Percentiles rank a stretch among this genome's conserved stretches.
Evolutionary conservation across 2,797 vertebrate species (phyloP).

Genomic region (Scolopax rusticola): DNA sequence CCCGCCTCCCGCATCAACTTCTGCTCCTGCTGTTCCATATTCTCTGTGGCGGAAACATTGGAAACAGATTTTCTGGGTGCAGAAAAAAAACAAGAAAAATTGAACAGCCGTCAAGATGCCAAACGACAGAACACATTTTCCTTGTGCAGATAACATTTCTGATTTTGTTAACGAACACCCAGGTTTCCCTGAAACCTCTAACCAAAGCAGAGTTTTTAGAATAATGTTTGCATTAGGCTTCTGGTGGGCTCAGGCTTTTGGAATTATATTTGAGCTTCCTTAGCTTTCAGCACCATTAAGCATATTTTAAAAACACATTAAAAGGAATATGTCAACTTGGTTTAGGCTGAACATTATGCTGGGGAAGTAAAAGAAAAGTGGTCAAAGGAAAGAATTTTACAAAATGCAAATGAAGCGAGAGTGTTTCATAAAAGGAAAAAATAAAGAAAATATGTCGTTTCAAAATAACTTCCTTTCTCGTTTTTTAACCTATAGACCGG

Average conservation of each 20-base stretch:
- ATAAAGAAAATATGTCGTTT: not conserved
- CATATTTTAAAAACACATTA: constrained; percentile 62
- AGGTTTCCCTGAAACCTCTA: constrained; percentile 24
- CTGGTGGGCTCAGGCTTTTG: constrained; percentile 48
- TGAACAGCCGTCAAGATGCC: not conserved
- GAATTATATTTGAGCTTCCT: constrained; percentile 46
- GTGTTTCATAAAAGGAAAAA: not conserved
- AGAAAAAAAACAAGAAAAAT: not conserved
- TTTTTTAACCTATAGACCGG: not conserved
- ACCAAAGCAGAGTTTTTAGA: not conserved
- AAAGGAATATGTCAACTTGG: not conserved
- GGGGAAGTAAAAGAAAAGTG: not conserved
- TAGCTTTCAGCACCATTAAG: constrained; percentile 56
- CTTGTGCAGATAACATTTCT: not conserved
- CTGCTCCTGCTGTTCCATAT: constrained; percentile 51
- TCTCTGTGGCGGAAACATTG: constrained; percentile 59
- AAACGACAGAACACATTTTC: constrained; percentile 44
- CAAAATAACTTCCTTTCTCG: not conserved
- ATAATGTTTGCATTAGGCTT: constrained; percentile 60
- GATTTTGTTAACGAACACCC: constrained; percentile 1
- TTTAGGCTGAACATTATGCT: not conserved
- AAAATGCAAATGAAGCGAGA: not conserved
- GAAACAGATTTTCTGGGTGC: constrained; percentile 71
- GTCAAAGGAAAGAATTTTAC: not conserved
- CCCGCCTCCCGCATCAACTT: constrained; percentile 9